phyloP scores from a whole-genome alignment of 1,140 invertebrate species.

The Venturia canescens region DNA sequence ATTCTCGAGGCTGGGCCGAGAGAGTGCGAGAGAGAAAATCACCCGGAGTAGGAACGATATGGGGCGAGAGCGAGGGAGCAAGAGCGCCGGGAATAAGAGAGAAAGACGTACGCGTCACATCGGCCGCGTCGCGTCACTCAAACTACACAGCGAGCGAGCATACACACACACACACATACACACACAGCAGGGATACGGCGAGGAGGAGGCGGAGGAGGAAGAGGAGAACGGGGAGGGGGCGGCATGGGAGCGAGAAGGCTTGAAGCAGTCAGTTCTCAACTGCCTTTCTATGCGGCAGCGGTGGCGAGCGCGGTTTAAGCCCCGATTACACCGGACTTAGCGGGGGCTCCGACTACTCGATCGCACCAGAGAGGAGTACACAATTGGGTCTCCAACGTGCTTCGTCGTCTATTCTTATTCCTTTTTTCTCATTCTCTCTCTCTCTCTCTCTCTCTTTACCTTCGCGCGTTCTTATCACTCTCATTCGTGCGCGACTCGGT shows the following conservation, averaged over 20 bases:
- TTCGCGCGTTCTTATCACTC: constrained; percentile 6
- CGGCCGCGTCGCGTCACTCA: constrained; percentile 71
- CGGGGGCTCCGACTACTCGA: constrained; percentile 59
- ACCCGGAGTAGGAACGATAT: not conserved
- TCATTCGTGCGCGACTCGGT: no score
- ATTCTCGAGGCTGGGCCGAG: constrained; percentile 42
- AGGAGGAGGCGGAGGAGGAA: constrained; percentile 41
- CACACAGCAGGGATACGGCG: constrained; percentile 3
- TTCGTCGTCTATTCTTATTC: not conserved
- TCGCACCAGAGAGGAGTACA: constrained; percentile 8
- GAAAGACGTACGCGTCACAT: constrained; percentile 70
- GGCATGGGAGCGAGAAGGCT: constrained; percentile 61
- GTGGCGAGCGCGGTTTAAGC: constrained; percentile 66
- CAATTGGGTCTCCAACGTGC: constrained; percentile 1
- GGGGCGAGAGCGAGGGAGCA: constrained; percentile 31
- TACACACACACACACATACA: constrained; percentile 22
- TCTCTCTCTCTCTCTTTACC: no score
- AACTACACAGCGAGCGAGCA: constrained; percentile 59
- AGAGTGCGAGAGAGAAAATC: not conserved
- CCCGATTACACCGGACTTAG: constrained; percentile 68
- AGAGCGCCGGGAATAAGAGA: constrained; percentile 43
- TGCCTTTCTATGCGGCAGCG: constrained; percentile 76
- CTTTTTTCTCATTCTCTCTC: not conserved
- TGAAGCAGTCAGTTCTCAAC: constrained; percentile 77
- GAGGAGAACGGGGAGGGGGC: constrained; percentile 54